Evolutionary conservation across 2,113 vertebrate species (phyloP).

Genomic region (Progne subis): DNA sequence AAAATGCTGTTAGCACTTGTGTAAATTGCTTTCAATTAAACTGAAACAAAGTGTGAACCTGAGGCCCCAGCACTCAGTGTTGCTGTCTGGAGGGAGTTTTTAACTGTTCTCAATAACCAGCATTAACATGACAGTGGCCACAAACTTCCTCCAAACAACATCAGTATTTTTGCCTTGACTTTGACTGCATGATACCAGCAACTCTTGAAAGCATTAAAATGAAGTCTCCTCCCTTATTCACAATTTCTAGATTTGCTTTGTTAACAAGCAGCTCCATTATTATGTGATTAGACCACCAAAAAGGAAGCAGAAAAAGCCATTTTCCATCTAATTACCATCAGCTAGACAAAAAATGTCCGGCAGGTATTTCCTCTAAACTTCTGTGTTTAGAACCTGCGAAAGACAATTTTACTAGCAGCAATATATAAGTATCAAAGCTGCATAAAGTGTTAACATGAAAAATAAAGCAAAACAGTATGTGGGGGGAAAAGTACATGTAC

Average conservation of each 20-base stretch:
- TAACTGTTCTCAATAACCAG: not conserved
- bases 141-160: not conserved
- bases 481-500: not conserved
- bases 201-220: not conserved
- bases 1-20: not conserved
- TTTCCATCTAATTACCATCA: not conserved
- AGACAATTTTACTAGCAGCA: not conserved
- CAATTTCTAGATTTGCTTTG: not conserved
- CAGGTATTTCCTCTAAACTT: not conserved
- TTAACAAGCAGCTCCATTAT: not conserved
- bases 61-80: not conserved
- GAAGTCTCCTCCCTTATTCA: not conserved
- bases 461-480: not conserved
- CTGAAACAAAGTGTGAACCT: not conserved
- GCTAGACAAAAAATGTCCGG: not conserved
- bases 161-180: not conserved
- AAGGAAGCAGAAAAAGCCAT: fast-evolving
- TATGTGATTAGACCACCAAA: not conserved
- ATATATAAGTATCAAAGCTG: not conserved
- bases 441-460: not conserved
- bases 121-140: not conserved
- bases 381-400: not conserved
- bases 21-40: not conserved
- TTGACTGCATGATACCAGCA: not conserved
- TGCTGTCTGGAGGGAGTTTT: not conserved